These are phyloP conservation scores for Aldabrachelys gigantea DNA, from an alignment of 2,113 vertebrate species.

Conservation along the genomic window DNA sequence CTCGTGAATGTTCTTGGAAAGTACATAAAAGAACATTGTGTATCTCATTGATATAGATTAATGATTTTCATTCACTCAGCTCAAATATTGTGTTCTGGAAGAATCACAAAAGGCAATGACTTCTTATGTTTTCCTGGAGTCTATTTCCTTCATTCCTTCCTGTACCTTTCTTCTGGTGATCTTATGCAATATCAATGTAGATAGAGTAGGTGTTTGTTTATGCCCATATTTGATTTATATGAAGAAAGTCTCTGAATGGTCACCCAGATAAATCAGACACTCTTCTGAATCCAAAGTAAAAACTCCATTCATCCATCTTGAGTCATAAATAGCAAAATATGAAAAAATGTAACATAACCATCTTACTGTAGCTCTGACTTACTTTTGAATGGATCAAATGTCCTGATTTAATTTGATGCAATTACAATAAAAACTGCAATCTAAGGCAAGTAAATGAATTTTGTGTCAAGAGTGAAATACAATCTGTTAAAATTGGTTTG, in stretches of 20 bases:
- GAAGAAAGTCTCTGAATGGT: neutral
- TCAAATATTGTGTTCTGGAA: neutral
- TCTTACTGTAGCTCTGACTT: constrained; percentile 20
- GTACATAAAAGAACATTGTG: neutral
- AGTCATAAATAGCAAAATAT: neutral
- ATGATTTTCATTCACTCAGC: neutral
- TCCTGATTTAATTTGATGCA: constrained; percentile 69
- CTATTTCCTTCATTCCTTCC: neutral
- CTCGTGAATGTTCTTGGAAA: neutral
- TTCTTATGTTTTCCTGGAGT: neutral
- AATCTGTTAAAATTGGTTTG: constrained; percentile 81
- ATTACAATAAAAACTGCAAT: constrained; percentile 76
- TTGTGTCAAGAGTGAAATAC: constrained; percentile 81
- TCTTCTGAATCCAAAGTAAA: neutral
- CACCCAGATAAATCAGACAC: neutral
- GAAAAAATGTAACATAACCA: neutral
- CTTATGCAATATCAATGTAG: neutral
- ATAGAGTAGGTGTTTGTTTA: neutral
- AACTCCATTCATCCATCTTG: neutral
- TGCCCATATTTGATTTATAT: constrained; percentile 24
- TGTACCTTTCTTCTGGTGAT: neutral
- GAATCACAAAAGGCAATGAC: neutral
- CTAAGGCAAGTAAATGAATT: constrained; percentile 71
- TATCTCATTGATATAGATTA: neutral
- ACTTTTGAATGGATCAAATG: constrained; percentile 46